Evolutionary conservation across 2,797 vertebrate genomes (phyloP), one percentile per base, ranked within the genome.

Genomic region (Rhinatrema bivittatum): DNA sequence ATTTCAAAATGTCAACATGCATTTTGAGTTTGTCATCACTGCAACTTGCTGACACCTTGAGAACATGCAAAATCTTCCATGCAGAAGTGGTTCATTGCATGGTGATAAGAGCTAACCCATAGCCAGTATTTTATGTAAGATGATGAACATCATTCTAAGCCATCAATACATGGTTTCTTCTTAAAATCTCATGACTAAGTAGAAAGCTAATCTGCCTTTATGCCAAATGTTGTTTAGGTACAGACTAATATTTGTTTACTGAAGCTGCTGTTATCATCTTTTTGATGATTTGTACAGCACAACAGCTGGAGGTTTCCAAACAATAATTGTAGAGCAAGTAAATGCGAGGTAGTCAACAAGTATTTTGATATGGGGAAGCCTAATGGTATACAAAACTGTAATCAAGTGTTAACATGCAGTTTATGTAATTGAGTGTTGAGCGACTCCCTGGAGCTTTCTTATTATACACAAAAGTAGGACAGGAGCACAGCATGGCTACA

Each of bases 41-140:
- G 27, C 33, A 16, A 30, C 31, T 38, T 31, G 19, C 20, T 7
- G 17, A 16, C 29, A 42, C 29, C 20, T 20, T 19, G 14, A 6
- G 28, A 20, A 33, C 7, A 25, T 2, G 2, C 25, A 27, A 49
- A 19, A 20, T 25, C 16, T 24, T 25, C 23, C 22, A 0, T 12
- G 46, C 10, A 36, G 30, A 16, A 9, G 6, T 1, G 16, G 22
- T 53, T 38, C 36, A 38, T 17, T 20, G 32, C 18, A 12, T 48
- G 35, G 20, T 44, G 13, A 25, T 32, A 41, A 17, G 39, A 48
- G 58, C 46, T 1, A 38, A 29, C 13, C 29, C 31, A 20, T 4
- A n/a, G 32, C 38, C 29, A 49, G 16, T 17, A 32, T 26, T 40
- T 40, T 20, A 6, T 50, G 38, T 25, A 16, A 50, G 41, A 37